phyloP scores from a whole-genome alignment of 2,113 vertebrate genomes.

The Halcyon senegalensis region DNA sequence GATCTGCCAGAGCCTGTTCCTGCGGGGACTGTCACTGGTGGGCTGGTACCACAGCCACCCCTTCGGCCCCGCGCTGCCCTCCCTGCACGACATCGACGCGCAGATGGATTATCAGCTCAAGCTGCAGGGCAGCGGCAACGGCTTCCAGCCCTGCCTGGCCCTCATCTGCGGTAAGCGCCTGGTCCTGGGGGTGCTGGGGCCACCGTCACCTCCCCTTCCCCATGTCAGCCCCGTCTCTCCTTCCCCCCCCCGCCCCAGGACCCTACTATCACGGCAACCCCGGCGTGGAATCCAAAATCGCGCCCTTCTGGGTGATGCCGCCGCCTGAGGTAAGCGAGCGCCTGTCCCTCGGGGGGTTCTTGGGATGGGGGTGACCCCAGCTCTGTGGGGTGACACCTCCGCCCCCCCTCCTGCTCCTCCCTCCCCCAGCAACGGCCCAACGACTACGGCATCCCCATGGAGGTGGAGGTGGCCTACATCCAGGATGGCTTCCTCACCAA shows the following conservation, averaged over 20 bases:
- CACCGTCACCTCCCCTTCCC: not conserved
- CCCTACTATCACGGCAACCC: slow-evolving; percentile 92
- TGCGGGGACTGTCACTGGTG: slow-evolving; percentile 92
- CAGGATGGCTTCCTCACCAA: slow-evolving; percentile 95
- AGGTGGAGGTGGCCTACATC: slow-evolving; percentile 91
- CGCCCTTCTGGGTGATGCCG: slow-evolving; percentile 95
- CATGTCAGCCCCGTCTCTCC: not conserved
- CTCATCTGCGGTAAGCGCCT: slow-evolving; percentile 88
- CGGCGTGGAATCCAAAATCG: slow-evolving; percentile 89
- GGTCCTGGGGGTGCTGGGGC: rapidly evolving
- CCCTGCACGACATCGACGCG: slow-evolving; percentile 92
- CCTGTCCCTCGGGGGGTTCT: rapidly evolving
- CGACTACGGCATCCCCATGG: slow-evolving; percentile 95
- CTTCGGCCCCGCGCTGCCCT: slow-evolving; percentile 87
- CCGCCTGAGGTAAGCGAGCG: slow-evolving; percentile 85
- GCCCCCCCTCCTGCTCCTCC: no score
- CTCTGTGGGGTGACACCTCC: not conserved
- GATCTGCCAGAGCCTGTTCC: slow-evolving; percentile 95
- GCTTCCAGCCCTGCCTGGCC: slow-evolving; percentile 95
- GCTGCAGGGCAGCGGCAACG: slow-evolving; percentile 91
- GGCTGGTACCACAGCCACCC: slow-evolving; percentile 99
- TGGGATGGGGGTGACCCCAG: not conserved
- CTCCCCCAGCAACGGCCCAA: slow-evolving; percentile 88
- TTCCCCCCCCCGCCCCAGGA: slow-evolving; percentile 66
- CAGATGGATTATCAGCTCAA: slow-evolving; percentile 97